Base-by-base conservation (phyloP, 2,797 vertebrate species). In the Scarus forsteni region DNA sequence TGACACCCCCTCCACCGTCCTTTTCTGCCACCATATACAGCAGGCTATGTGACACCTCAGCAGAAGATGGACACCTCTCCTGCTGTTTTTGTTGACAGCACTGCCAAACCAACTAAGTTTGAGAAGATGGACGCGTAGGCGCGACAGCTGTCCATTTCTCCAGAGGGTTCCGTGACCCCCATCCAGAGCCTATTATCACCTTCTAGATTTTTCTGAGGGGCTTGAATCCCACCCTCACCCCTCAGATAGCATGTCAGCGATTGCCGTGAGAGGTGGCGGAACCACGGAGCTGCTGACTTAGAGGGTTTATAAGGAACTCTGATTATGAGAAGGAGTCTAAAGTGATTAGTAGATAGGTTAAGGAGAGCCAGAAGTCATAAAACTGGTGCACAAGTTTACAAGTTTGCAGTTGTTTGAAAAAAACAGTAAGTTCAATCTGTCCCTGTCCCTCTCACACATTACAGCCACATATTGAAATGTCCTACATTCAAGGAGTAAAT, bases 201-300 rank as follows among this genome's bases (percentile, higher is more conserved):
- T 89, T 88, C 88, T 92, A 85, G 74, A 85, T 35, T 70, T 91
- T 90, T 90, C 89, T 75, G 62, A 5, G 10, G 48, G 74, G 42
- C 59, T 70, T 59, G 9, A 72, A 77, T 79, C 63, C 42, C 74
- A 83, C 42, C 44, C 42, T 48, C 56, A 52, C 36, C 66, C 60
- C 48, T 68, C 58, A 57, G 48, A 61, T 13, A 6, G 44, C 58
- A 52, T 80, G 83, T 88, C 84, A 90, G 85, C 71, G 59, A 66
- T 59, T 54, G 56, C 27, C 60, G 18, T 78, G 66, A 71, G 70
- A 69, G 64, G 53, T 67, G 48, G 70, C 44, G 89, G 87, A 87
- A 67, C 82, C 84, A 87, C 65, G 64, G 57, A 68, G 73, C 51
- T 34, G 49, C 65, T 66, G 55, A 16, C 54, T 68, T 46, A 9